Evolutionary conservation across 2,113 vertebrate species (phyloP).

Genomic region (Phylloscopus trochilus): DNA sequence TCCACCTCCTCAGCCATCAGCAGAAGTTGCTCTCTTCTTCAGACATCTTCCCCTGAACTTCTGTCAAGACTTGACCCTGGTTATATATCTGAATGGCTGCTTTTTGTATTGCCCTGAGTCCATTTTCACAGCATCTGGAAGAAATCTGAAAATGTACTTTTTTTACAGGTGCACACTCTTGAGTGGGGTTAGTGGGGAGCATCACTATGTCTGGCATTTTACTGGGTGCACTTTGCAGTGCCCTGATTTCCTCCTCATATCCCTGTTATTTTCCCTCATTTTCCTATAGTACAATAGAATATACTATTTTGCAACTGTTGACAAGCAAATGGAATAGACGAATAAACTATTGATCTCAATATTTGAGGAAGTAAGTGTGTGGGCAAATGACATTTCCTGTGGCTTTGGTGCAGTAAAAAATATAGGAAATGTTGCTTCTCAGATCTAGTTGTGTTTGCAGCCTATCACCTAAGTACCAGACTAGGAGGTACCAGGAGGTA

Average conservation of each 20-base stretch:
- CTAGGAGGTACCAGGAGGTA: too few species aligned
- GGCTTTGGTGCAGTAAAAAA: not conserved
- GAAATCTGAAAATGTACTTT: not conserved
- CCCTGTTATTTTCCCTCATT: not conserved
- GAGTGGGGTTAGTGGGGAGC: not conserved
- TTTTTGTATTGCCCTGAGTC: not conserved
- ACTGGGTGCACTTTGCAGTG: not conserved
- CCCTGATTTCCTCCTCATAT: not conserved
- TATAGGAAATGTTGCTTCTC: not conserved
- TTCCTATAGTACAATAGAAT: not conserved
- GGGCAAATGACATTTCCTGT: not conserved
- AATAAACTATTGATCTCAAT: not conserved
- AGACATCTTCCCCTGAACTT: not conserved
- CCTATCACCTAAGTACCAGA: not conserved
- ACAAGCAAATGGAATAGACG: not conserved
- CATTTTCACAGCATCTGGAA: not conserved
- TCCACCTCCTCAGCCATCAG: not conserved
- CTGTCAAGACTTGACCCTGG: not conserved
- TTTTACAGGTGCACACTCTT: not conserved
- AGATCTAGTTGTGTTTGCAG: not conserved
- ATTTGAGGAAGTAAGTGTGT: not conserved
- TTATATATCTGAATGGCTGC: not conserved
- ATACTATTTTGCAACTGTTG: not conserved
- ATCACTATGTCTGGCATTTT: not conserved
- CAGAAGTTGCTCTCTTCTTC: not conserved